Evolutionary conservation across 2,113 vertebrate species (phyloP).

Genomic region (Amazona guildingii): DNA sequence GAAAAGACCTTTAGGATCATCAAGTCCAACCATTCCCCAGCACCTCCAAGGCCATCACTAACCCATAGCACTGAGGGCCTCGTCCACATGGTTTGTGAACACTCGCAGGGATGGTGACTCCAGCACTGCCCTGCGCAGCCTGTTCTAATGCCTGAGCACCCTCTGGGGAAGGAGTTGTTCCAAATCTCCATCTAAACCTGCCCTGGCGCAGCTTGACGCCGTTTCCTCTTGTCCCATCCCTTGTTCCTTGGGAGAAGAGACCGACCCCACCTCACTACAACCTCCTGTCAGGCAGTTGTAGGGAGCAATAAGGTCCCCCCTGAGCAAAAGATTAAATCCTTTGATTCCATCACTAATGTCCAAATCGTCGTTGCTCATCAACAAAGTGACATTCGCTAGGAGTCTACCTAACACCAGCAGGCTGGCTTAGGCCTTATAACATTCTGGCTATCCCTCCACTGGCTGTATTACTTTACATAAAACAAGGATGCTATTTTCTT

Average conservation of each 20-base stretch:
- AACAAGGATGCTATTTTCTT: neutral
- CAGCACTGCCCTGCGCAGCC: neutral
- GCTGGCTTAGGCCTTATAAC: neutral
- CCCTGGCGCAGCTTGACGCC: neutral
- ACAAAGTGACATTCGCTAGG: neutral
- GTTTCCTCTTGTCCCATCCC: neutral
- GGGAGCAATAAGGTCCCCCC: neutral
- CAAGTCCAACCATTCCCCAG: neutral
- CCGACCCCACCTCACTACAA: neutral
- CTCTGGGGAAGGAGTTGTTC: neutral
- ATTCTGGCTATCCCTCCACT: neutral
- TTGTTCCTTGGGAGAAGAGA: neutral
- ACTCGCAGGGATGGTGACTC: neutral
- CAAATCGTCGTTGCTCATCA: neutral
- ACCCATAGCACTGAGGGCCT: neutral
- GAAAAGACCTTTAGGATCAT: neutral
- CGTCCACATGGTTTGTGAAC: neutral
- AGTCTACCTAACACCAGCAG: neutral
- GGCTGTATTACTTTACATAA: neutral
- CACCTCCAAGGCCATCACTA: neutral
- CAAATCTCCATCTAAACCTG: neutral
- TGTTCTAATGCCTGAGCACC: neutral
- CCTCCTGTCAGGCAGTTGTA: neutral
- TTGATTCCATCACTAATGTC: neutral
- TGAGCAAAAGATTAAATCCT: neutral